Base-by-base conservation (phyloP, 2,797 vertebrate species). In the Tokudaia tokunoshimensis region DNA sequence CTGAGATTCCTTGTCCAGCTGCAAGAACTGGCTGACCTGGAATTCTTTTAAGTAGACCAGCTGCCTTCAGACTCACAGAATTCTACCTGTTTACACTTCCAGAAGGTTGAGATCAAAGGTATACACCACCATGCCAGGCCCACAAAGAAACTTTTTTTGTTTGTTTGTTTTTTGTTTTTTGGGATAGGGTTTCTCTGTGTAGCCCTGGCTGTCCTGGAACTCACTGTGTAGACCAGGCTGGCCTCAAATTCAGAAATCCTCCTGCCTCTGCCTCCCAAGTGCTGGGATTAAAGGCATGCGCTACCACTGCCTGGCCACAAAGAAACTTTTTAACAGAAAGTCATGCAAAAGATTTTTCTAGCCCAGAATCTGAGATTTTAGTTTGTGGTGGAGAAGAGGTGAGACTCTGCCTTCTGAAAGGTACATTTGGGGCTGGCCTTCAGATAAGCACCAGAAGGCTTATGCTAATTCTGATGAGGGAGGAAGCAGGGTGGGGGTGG, bases 391-490 rank as follows among this genome's bases (percentile, higher is more conserved):
- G 41, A 83, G 61, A 34, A 87, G 47, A 65, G 50, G 8, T 74
- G 47, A 90, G 70, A 65, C 57, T 59, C n/a, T 86, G 79, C n/a
- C 70, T 95, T 92, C 31, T 88, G 61, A 79, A 83, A 76, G 10
- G 50, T 6, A 31, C 6, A 2, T 31, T 37, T 12, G 24, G 15
- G 70, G 88, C 75, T 72, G 83, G 79, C 92, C 89, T 94, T 63
- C 19, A 80, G n/a, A 65, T 74, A 92, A 79, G 84, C 81, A 84
- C 0, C 1, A 79, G 85, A 85, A 41, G 61, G 79, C 50, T 26
- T 50, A 34, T 50, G 67, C 59, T 95, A 44, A 91, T 92, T 95
- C 90, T 80, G 70, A 74, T 13, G 57, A 1, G 95, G 81, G 34
- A 3, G 15, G 92, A 34, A 17, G 20, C 17, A 41, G 47, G 67